Percentiles rank a stretch among this genome's conserved stretches.
These are phyloP conservation scores for Chrysochloris asiatica DNA, from an alignment of 2,113 vertebrate species.

Conservation along the genomic window DNA sequence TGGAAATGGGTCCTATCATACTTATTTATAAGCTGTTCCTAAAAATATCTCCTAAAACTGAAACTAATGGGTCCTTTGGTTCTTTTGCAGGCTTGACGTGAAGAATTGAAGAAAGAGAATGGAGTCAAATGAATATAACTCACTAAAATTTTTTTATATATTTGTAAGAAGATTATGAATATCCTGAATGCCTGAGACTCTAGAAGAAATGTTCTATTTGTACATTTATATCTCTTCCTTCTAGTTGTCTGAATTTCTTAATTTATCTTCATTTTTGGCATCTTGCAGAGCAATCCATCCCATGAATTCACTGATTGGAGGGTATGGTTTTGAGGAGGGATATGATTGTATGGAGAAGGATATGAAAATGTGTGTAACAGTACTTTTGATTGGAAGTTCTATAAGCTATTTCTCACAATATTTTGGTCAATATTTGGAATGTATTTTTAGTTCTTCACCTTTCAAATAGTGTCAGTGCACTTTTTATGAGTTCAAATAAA, in stretches of 20 bases:
- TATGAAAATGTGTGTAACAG: slow-evolving; percentile 20
- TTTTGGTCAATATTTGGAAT: slow-evolving; percentile 72
- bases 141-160: slow-evolving; percentile 83
- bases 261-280: slow-evolving; percentile 63
- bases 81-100: slow-evolving; percentile 79
- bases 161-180: slow-evolving; percentile 84
- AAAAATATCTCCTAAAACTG: slow-evolving; percentile 36
- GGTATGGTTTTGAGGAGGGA: slow-evolving; percentile 56
- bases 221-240: slow-evolving; percentile 80
- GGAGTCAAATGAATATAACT: slow-evolving; percentile 73
- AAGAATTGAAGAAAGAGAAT: slow-evolving; percentile 62
- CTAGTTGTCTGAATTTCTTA: slow-evolving; percentile 72
- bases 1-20: slow-evolving; percentile 25
- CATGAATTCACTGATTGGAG: slow-evolving; percentile 37
- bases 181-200: slow-evolving; percentile 59
- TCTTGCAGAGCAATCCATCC: slow-evolving; percentile 58
- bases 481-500: slow-evolving; percentile 79
- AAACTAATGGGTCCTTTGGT: slow-evolving; percentile 69
- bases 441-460: slow-evolving; percentile 75
- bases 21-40: slow-evolving; percentile 38
- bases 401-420: slow-evolving; percentile 50
- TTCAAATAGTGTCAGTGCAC: slow-evolving; percentile 70
- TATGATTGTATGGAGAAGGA: slow-evolving; percentile 44
- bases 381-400: slow-evolving; percentile 58
- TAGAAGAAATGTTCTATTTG: slow-evolving; percentile 77